Evolutionary conservation across 1,140 invertebrate genomes (phyloP), one percentile per base, ranked within the genome.

Genomic region (Ruditapes philippinarum): DNA sequence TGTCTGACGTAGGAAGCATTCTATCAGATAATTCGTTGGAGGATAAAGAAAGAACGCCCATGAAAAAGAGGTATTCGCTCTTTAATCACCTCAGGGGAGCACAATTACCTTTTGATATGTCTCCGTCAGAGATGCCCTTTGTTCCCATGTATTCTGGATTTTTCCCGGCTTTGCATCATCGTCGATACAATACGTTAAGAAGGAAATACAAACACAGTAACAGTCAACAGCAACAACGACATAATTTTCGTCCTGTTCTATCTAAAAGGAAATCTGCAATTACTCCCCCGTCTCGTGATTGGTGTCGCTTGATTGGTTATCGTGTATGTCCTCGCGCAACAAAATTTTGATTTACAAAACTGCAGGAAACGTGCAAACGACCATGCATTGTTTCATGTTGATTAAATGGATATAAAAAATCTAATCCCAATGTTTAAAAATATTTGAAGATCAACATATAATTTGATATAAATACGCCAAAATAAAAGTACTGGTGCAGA

Each of bases 251-350:
- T 5, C 33, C 54, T 54, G 17, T 1, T 1, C 19, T 49, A 14
- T 19, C 1, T 5, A 82, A 82, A 68, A 57, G 80, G 11, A 33
- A 65, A 0, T 68, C 80, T 7, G 80, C 80, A n/a, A 62, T 82
- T 54, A 57, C 76, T 22, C 54, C 80, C 42, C 80, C 80, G 9
- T 60, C 80, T 31, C 57, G 80, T 49, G 80, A 82, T 0, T 82
- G 80, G 80, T 82, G 80, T 82, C 80, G 80, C 14, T 17, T 82
- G 25, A 49, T 82, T 25, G 70, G 70, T 28, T 74, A 49, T 28
- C 70, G 42, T 28, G 70, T 74, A 7, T 74, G 70, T 49, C 70
- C 70, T 12, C 17, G 70, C 7, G 40, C 38, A 74, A n/a, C 2
- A 45, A 45, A 14, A 45, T 14, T 45, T 14, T 45, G 42, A 45